phyloP scores from a whole-genome alignment of 2,113 vertebrate species.

The Alligator mississippiensis region DNA sequence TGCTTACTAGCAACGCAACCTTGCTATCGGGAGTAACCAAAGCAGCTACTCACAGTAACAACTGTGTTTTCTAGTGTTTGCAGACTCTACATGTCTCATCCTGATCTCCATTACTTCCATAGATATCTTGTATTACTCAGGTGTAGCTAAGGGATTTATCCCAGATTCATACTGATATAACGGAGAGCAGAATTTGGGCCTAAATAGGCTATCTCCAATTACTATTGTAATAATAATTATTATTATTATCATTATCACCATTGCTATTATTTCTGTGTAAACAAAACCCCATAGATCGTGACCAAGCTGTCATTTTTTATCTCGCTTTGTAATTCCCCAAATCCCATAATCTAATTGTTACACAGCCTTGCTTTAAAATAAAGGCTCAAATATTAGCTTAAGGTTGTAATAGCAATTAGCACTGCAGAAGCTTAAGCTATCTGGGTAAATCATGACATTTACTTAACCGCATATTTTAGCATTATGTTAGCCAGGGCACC shows the following conservation, averaged over 20 bases:
- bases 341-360: constrained; percentile 78
- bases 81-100: neutral
- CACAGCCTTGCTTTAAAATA: constrained; percentile 65
- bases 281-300: constrained; percentile 60
- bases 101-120: neutral
- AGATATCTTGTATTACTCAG: neutral
- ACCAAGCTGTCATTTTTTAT: constrained; percentile 44
- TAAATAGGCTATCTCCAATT: neutral
- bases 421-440: constrained; percentile 59
- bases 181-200: constrained; percentile 5
- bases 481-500: neutral
- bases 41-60: fast-evolving
- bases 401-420: constrained; percentile 71
- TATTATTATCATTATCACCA: constrained; percentile 9
- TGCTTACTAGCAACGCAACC: neutral
- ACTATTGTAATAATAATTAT: neutral
- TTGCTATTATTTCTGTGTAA: constrained; percentile 26
- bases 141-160: neutral
- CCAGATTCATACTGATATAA: neutral
- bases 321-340: constrained; percentile 58
- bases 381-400: constrained; percentile 74
- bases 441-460: constrained; percentile 53
- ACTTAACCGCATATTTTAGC: constrained; percentile 33
- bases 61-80: neutral
- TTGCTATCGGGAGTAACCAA: neutral